Percentiles rank a stretch among this genome's conserved stretches.
Evolutionary conservation across 2,113 vertebrate species (phyloP).

Genomic region (Percopsis transmontana): DNA sequence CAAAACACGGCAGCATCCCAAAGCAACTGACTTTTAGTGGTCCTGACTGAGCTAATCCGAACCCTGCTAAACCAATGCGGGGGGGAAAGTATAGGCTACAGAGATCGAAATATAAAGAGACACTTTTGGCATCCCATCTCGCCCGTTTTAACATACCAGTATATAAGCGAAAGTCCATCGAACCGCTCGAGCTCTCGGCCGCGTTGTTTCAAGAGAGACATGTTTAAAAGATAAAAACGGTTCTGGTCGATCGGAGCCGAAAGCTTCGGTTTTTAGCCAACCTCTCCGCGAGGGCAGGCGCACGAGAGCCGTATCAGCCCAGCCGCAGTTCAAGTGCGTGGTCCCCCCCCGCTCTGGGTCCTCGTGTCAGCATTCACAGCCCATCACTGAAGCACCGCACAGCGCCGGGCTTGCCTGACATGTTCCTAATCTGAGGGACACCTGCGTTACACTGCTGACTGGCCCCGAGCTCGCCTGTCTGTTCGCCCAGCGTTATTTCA

Average conservation of each 20-base stretch:
- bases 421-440: constrained; percentile 50
- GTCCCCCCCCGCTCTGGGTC: constrained; percentile 43
- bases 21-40: no score
- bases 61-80: not conserved
- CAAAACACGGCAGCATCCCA: no score
- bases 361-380: constrained; percentile 64
- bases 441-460: constrained; percentile 58
- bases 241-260: no score
- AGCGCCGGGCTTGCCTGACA: constrained; percentile 9
- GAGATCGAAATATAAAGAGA: not conserved
- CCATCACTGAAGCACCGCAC: not conserved
- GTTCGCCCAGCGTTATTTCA: no score
- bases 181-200: constrained; percentile 81
- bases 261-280: no score
- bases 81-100: not conserved
- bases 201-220: constrained; percentile 80
- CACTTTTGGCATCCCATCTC: not conserved
- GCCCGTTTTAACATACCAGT: constrained; percentile 79
- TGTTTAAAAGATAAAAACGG: constrained; percentile 43
- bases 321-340: no score
- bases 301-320: no score
- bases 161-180: constrained; percentile 86
- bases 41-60: no score
- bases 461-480: constrained; percentile 35
- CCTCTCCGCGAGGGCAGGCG: no score